Conservation (phyloP, 53 echinoderm and acorn worm species). For the Echinometra lucunter region DNA sequence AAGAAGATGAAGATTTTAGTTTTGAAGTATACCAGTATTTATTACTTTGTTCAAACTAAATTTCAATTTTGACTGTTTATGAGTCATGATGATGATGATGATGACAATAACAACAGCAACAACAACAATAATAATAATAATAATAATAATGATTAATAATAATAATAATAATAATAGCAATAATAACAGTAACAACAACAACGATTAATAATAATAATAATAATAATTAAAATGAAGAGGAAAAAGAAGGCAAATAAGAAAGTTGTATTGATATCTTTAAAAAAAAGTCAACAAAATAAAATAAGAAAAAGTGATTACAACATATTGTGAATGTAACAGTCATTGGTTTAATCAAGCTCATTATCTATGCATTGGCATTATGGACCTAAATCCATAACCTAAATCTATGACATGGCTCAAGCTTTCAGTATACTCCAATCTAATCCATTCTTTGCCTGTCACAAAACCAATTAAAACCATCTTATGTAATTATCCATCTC, state of each 20-base stretch:
- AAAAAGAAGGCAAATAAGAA: not conserved
- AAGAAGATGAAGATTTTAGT: too few species aligned
- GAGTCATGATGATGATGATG: too few species aligned
- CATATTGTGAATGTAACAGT: not conserved
- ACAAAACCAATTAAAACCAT: constrained; percentile 23
- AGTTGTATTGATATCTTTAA: not conserved
- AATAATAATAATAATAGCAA: too few species aligned
- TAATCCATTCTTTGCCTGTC: not conserved
- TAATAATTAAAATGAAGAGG: too few species aligned
- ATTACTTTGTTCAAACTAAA: too few species aligned
- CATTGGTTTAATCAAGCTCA: not conserved
- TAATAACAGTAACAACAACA: too few species aligned
- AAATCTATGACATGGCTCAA: not conserved
- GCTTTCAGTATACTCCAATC: not conserved
- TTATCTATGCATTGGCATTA: not conserved
- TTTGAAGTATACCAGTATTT: too few species aligned
- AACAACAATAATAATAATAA: too few species aligned
- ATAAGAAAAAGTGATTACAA: not conserved
- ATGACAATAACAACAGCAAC: too few species aligned
- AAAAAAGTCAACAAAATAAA: not conserved
- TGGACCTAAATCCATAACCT: not conserved
- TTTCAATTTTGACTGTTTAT: too few species aligned
- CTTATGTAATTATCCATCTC: not conserved
- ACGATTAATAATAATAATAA: too few species aligned
- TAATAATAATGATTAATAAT: too few species aligned